Percentiles rank a stretch among this genome's conserved stretches.
Evolutionary conservation across 1,140 invertebrate species (phyloP).

Genomic region (Macrobrachium nipponense): DNA sequence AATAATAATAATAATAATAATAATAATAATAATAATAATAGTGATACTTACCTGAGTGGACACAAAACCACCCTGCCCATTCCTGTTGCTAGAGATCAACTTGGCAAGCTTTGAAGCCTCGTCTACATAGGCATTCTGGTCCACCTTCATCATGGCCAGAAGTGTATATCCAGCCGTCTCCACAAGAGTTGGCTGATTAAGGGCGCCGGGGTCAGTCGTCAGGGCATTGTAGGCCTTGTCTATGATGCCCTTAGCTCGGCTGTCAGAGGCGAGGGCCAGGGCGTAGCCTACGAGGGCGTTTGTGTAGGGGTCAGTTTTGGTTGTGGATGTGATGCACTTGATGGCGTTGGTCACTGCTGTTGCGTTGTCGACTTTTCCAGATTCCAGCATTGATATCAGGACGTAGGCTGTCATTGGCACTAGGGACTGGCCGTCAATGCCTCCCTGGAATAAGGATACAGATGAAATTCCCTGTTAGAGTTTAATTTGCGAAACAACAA

Average conservation of each 20-base stretch:
- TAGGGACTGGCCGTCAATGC: background rate
- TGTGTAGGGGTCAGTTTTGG: constrained; percentile 80
- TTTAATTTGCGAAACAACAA: no score
- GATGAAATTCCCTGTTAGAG: no score
- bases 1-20: no score
- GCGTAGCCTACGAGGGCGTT: constrained; percentile 82
- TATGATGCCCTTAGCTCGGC: constrained; percentile 73
- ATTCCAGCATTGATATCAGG: background rate
- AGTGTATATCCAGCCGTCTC: background rate
- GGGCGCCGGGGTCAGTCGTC: background rate
- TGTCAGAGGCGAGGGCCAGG: constrained; percentile 80
- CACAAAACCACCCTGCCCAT: constrained; percentile 78
- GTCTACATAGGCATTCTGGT: background rate
- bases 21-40: no score
- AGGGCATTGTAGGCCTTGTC: constrained; percentile 67
- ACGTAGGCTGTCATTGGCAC: background rate
- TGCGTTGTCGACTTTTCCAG: background rate
- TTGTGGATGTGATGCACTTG: background rate
- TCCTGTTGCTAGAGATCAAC: constrained; percentile 78
- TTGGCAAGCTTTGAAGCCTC: constrained; percentile 69
- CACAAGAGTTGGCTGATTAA: constrained; percentile 68
- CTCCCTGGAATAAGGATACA: background rate
- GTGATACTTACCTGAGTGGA: constrained; percentile 74
- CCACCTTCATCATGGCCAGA: background rate
- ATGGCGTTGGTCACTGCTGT: background rate